A percentile compares a stretch with the other conserved stretches of the same genome.
These are phyloP conservation scores for Nemotelus pantherinus DNA, from an alignment of 2,888 invertebrate genomes.

Conservation along the genomic window DNA sequence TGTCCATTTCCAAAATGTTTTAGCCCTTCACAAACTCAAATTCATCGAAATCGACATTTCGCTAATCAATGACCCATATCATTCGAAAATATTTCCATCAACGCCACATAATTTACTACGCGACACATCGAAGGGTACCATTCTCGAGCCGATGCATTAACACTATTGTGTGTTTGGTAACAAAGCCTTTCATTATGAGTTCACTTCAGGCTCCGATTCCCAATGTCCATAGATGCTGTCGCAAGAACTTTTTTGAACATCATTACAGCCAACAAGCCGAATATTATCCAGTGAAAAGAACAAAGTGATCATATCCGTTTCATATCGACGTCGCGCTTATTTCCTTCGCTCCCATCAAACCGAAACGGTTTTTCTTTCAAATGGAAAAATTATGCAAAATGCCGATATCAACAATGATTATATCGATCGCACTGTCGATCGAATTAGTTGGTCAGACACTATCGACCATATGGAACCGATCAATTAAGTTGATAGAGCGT, in stretches of 20 bases:
- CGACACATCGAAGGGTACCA: not conserved
- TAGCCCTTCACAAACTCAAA: not conserved
- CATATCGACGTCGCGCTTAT: not conserved
- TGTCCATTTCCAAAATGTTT: no score
- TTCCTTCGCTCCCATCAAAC: not conserved
- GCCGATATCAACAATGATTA: slow-evolving; percentile 24
- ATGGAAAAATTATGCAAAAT: slow-evolving; percentile 49
- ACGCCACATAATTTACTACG: not conserved
- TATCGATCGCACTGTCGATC: not conserved
- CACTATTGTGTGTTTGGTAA: not conserved
- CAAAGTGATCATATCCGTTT: slow-evolving; percentile 1
- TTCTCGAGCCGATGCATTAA: not conserved
- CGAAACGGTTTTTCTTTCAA: not conserved
- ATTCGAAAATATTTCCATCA: not conserved
- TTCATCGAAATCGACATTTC: not conserved
- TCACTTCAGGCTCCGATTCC: no score
- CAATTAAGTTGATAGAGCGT: slow-evolving; percentile 60
- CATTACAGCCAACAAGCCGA: no score
- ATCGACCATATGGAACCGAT: slow-evolving; percentile 65
- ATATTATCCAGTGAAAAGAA: not conserved
- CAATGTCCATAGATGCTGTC: no score
- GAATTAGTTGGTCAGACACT: slow-evolving; percentile 53
- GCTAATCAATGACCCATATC: slow-evolving; percentile 7
- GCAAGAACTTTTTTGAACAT: no score
- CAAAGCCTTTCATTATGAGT: not conserved